A percentile compares a stretch with the other conserved stretches of the same genome.
Evolutionary conservation across 2,113 vertebrate genomes (phyloP).

Genomic region (Lamprotornis superbus): DNA sequence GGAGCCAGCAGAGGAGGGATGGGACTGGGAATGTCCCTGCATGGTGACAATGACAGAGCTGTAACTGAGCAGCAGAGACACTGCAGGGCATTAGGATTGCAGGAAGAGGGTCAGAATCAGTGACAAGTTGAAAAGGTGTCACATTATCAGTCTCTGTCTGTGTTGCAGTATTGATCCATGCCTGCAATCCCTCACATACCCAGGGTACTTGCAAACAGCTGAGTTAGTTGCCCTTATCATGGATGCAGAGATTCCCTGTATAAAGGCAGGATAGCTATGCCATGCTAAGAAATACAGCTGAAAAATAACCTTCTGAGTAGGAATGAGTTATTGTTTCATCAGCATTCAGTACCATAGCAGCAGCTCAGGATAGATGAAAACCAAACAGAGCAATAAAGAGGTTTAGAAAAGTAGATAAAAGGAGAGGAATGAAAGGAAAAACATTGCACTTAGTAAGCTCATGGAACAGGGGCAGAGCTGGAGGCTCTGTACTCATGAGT

Average conservation of each 20-base stretch:
- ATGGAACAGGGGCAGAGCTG: background rate
- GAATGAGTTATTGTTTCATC: background rate
- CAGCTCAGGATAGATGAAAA: background rate
- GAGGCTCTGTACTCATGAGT: background rate
- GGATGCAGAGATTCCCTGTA: background rate
- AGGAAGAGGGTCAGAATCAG: background rate
- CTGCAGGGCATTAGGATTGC: background rate
- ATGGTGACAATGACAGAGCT: background rate
- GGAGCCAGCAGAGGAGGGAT: background rate
- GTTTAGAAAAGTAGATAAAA: constrained; percentile 7
- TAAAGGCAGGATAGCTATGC: background rate
- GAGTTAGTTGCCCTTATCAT: background rate
- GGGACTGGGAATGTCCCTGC: background rate
- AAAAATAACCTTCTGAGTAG: background rate
- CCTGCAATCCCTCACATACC: background rate
- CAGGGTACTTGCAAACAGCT: background rate
- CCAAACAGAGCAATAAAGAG: background rate
- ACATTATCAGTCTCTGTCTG: background rate
- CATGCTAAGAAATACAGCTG: background rate
- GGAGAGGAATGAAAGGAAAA: background rate
- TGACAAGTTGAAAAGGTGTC: background rate
- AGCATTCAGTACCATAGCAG: background rate
- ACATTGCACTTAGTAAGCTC: background rate
- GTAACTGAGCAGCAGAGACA: background rate
- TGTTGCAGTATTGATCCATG: background rate